These are phyloP conservation scores for Microcebus murinus DNA, from an alignment of 2,113 vertebrate genomes.

Conservation along the genomic window DNA sequence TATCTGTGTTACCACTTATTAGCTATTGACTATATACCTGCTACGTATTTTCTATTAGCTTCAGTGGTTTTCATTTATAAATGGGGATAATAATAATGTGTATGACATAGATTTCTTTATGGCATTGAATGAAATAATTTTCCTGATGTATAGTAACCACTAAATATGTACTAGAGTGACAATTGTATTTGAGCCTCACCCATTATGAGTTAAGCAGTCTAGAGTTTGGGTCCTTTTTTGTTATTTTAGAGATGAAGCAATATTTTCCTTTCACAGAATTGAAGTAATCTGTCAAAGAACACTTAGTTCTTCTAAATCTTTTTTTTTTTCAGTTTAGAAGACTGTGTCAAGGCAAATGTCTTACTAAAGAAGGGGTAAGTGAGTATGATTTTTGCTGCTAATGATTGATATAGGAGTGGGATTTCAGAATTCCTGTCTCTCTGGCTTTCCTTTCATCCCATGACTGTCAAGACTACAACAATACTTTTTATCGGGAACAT, in stretches of 20 bases:
- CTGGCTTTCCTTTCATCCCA: not conserved
- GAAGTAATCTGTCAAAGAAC: slow-evolving; percentile 25
- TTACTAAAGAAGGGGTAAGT: not conserved
- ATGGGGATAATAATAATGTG: not conserved
- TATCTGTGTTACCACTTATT: not conserved
- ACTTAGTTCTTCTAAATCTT: slow-evolving; percentile 41
- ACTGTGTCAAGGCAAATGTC: slow-evolving; percentile 41
- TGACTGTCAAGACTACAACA: not conserved
- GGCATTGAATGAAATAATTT: slow-evolving; percentile 27
- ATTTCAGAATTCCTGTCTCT: not conserved
- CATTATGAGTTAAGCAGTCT: not conserved
- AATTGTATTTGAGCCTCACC: not conserved
- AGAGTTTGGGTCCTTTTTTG: not conserved
- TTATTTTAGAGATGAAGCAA: slow-evolving; percentile 15
- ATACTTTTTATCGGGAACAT: not conserved
- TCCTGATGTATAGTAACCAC: not conserved
- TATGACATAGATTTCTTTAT: not conserved
- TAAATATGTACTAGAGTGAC: not conserved
- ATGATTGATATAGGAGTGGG: not conserved
- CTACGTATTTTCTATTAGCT: slow-evolving; percentile 11
- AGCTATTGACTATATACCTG: not conserved
- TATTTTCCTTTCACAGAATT: slow-evolving; percentile 28
- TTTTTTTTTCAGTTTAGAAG: slow-evolving; percentile 5
- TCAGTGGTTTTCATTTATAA: not conserved
- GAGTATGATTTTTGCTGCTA: not conserved